phyloP scores from a whole-genome alignment of 1,140 invertebrate species.

The Drosophila orosa region DNA sequence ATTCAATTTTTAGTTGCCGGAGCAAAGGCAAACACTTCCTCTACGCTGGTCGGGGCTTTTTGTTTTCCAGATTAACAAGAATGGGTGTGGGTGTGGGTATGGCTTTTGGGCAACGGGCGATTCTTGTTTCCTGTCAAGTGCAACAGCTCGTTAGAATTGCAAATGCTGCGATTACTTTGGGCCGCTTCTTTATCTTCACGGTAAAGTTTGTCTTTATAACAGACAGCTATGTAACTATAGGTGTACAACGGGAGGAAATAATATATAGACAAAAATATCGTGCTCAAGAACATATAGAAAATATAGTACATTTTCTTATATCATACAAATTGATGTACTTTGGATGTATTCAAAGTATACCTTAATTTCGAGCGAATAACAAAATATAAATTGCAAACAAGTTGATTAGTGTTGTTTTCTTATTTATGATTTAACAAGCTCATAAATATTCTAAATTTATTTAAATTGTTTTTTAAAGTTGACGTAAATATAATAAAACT shows the following conservation, averaged over 20 bases:
- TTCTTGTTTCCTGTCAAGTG: constrained; percentile 68
- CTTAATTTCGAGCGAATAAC: no score
- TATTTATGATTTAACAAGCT: no score
- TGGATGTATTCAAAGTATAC: no score
- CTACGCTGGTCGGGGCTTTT: constrained; percentile 42
- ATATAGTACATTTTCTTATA: no score
- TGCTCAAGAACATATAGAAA: no score
- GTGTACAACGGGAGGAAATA: no score
- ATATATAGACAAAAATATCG: no score
- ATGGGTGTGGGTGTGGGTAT: not conserved
- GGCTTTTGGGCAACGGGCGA: constrained; percentile 1
- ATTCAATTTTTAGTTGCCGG: constrained; percentile 78
- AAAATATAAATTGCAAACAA: no score
- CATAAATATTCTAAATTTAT: no score
- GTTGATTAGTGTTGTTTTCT: no score
- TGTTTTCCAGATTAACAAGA: constrained; percentile 62
- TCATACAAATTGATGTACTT: no score
- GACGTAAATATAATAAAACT: not conserved
- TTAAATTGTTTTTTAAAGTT: not conserved
- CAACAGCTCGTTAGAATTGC: constrained; percentile 60
- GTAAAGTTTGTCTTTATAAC: not conserved
- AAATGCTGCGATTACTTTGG: constrained; percentile 66
- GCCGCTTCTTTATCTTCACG: not conserved
- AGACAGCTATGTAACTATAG: not conserved
- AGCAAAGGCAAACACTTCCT: constrained; percentile 73